Percentiles rank a stretch among this genome's conserved stretches.
Evolutionary conservation across 2,888 invertebrate species (phyloP).

Genomic region (Dynastes hyllus): DNA sequence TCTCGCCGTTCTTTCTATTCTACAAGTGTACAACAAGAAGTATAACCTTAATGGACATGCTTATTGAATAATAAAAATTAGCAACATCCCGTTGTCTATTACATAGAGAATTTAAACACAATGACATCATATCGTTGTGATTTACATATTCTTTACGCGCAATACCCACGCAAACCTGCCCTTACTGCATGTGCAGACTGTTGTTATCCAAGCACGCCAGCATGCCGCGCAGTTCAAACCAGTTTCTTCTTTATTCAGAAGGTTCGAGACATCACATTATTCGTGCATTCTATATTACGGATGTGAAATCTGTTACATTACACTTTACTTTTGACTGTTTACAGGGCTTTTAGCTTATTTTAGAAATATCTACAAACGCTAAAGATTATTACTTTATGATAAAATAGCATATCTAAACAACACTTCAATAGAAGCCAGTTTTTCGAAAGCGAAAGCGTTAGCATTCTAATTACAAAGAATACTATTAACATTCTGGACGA

Average conservation of each 20-base stretch:
- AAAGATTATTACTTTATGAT: too few species aligned
- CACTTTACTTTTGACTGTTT: too few species aligned
- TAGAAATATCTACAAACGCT: background rate
- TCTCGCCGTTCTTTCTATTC: background rate
- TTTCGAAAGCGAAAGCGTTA: conserved; percentile 5
- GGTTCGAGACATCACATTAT: too few species aligned
- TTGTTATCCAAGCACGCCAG: background rate
- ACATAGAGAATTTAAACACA: conserved; percentile 33
- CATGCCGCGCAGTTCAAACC: conserved; percentile 1
- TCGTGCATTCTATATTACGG: too few species aligned
- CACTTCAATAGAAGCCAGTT: background rate
- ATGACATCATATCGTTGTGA: conserved; percentile 36
- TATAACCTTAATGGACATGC: conserved; percentile 19
- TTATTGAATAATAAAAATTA: conserved; percentile 35
- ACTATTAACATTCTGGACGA: background rate
- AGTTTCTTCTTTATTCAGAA: conserved; percentile 10
- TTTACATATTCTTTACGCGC: conserved; percentile 38
- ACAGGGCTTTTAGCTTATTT: too few species aligned
- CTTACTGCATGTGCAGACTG: conserved; percentile 20
- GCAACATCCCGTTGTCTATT: conserved; percentile 45
- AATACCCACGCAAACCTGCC: conserved; percentile 22
- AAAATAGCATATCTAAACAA: too few species aligned
- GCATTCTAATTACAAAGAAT: background rate
- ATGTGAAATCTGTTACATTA: too few species aligned
- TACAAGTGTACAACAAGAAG: conserved; percentile 1